Conservation (phyloP, 2,888 invertebrate genomes). For the Eupsilia transversa region DNA sequence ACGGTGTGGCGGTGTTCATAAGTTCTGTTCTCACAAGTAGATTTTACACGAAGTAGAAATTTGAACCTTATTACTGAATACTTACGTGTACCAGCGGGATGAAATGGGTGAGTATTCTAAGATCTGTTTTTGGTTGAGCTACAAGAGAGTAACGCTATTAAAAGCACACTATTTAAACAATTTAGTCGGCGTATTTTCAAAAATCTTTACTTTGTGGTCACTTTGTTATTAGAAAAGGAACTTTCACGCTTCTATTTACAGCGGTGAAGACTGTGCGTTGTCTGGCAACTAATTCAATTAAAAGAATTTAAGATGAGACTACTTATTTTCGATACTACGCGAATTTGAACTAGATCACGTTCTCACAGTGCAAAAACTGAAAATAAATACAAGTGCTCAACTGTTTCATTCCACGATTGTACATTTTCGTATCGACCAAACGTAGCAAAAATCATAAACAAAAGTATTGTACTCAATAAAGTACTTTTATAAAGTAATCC, state of each 20-base stretch:
- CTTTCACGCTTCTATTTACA: neutral
- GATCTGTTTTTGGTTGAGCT: conserved; percentile 1
- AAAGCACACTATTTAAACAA: no score
- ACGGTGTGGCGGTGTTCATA: conserved; percentile 35
- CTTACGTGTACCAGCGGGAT: neutral
- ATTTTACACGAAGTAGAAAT: conserved; percentile 42
- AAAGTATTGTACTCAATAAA: neutral
- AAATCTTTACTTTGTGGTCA: no score
- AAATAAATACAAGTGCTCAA: neutral
- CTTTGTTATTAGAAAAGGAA: no score
- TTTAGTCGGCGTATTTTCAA: no score
- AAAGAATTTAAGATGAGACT: neutral
- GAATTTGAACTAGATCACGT: neutral
- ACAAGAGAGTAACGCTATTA: no score
- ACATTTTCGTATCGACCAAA: neutral
- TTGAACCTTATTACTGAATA: conserved; percentile 27
- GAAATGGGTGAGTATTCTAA: conserved; percentile 5
- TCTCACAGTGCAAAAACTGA: no score
- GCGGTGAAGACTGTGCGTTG: no score
- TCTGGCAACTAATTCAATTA: no score
- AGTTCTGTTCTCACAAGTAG: conserved; percentile 3
- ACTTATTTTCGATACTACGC: no score
- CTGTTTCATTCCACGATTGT: neutral
- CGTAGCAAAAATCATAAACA: neutral
- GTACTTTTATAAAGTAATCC: neutral